A percentile compares a stretch with the other conserved stretches of the same genome.
Evolutionary conservation across 2,113 vertebrate species (phyloP).

Genomic region (Aix galericulata): DNA sequence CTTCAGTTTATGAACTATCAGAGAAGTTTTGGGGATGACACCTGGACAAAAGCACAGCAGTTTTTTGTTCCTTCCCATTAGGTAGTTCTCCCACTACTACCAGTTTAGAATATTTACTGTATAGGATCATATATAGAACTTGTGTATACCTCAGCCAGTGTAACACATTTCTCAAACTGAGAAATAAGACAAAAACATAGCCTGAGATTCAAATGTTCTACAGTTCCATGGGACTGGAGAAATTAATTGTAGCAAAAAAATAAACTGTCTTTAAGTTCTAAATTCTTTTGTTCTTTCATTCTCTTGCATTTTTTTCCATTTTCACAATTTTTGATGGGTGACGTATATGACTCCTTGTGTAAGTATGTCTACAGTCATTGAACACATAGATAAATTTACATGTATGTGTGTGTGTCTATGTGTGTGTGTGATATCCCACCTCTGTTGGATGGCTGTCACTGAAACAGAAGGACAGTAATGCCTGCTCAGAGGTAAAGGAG

Average conservation of each 20-base stretch:
- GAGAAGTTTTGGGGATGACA: background rate
- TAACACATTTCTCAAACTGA: background rate
- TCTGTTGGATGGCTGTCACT: background rate
- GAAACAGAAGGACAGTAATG: background rate
- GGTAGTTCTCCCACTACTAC: background rate
- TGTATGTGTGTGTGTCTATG: accelerated
- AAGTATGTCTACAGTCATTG: background rate
- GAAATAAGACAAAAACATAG: background rate
- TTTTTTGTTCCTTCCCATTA: background rate
- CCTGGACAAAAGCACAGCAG: background rate
- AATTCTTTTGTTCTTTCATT: background rate
- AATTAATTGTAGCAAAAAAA: background rate
- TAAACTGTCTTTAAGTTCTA: background rate
- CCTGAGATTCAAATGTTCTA: background rate
- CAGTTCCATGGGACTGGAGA: background rate
- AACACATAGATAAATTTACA: background rate
- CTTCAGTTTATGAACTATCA: background rate
- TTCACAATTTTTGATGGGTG: background rate
- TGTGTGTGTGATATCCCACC: background rate
- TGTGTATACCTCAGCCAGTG: background rate
- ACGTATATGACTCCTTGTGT: background rate
- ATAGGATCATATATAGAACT: background rate
- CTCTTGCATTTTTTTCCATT: background rate
- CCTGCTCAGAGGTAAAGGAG: background rate
- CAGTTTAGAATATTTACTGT: background rate